Base-by-base conservation (phyloP, 2,888 invertebrate species). In the Glaucopsyche alexis region DNA sequence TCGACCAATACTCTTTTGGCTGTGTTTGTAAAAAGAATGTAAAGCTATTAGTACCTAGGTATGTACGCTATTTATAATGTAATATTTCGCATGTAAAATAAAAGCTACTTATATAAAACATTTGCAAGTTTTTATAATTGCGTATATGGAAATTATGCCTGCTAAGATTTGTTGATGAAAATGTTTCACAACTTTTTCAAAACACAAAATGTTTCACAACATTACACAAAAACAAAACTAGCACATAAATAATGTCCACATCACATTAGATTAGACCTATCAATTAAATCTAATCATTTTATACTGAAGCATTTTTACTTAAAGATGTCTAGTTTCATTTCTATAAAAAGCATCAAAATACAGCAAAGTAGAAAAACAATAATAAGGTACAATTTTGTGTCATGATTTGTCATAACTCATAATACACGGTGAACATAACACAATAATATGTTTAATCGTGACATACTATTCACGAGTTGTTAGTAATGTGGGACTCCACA, bases 361-460 rank as follows among this genome's bases (percentile, higher is more conserved):
- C 8, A 52, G 9, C 29, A 19, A 19, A 11, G 19, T 5, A 60
- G 29, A 29, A 13, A 60, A 60, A 29, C 29, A 60, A 38, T 3
- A 60, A 13, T 19, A 55, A 29, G 0, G 29, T 29, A 16, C 9
- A 5, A 19, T 55, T 29, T 11, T 19, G 55, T 60, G 55, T 60
- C 4, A 60, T 29, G 4, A 19, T 55, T 16, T 19, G 8, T 84
- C 85, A 82, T 81, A 81, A 82, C 81, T 84, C 85, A 82, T 81
- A 81, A 82, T 81, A 80, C 76, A 81, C 81, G 82, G 84, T 82
- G 80, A 80, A 76, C 74, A 79, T 80, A 81, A 83, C 83, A 87
- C 84, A 87, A 85, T 85, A 87, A 85, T 85, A 29, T 4, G 29
- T 29, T 29, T 29, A 29, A 29, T 85, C 82, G 78, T 77, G 76